Evolutionary conservation across 2,888 invertebrate genomes (phyloP), one percentile per base, ranked within the genome.

Genomic region (Amphimallon solstitiale): DNA sequence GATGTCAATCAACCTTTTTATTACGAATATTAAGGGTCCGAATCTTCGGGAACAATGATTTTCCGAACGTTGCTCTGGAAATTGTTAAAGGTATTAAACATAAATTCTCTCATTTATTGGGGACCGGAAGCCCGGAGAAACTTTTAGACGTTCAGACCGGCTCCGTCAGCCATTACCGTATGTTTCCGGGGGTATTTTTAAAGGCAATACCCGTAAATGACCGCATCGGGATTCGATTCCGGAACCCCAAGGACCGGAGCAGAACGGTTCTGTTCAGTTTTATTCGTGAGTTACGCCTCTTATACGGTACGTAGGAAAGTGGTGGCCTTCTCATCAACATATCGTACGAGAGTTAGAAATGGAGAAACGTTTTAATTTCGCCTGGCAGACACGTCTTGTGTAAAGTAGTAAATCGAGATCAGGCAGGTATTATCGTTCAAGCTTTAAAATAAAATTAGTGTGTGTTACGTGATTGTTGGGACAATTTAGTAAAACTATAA

Each of bases 171-270:
- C 38, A 56, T 64, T 52, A 64, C 64, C 54, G 56, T 64, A 64
- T 64, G 48, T 56, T 64, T 45, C 48, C 64, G 10, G 17, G n/a
- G 43, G 43, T 40, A 59, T 45, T 59, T 59, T 59, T 45, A 49
- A 45, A 59, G 56, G 43, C 64, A 56, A 48, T 56, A 37, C 19
- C 48, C 46, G 45, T 56, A 45, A 45, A 64, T 45, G 63, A 43
- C 63, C 43, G 64, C 46, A 48, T 35, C 46, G 56, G 64, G 56
- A 64, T 52, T 56, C 64, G 56, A 56, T 64, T 46, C 34, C 12
- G 35, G 56, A 45, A 46, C 54, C 54, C 37, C 14, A 46, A 56
- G 45, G 37, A 23, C 15, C 45, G 48, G 37, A n/a, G n/a, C n/a
- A 17, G 29, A 40, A 38, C 12, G 51, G 21, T 56, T 64, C 43